A percentile compares a stretch with the other conserved stretches of the same genome.
phyloP scores from a whole-genome alignment of 2,113 vertebrate species.

The Strix aluco region DNA sequence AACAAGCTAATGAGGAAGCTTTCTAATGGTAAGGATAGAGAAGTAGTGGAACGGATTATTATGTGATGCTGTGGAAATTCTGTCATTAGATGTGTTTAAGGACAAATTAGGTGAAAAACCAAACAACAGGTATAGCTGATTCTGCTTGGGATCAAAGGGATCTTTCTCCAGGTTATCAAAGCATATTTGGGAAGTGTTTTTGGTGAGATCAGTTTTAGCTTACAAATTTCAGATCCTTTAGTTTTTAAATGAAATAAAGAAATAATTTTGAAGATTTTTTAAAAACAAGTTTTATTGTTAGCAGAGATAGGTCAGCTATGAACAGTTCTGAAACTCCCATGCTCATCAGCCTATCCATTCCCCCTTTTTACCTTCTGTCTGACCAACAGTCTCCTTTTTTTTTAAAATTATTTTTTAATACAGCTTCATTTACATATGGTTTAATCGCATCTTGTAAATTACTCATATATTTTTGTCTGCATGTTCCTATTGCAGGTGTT shows the following conservation, averaged over 20 bases:
- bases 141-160: not conserved
- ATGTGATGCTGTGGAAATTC: not conserved
- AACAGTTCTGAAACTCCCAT: not conserved
- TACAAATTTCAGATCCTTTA: not conserved
- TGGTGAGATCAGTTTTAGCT: not conserved
- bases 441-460: not conserved
- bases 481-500: constrained; percentile 76
- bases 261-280: not conserved
- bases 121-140: not conserved
- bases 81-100: not conserved
- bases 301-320: not conserved
- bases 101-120: not conserved
- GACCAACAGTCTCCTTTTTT: not conserved
- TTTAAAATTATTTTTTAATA: not conserved
- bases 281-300: not conserved
- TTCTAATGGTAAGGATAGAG: not conserved
- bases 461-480: not conserved
- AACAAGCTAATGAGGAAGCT: not conserved
- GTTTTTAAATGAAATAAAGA: not conserved
- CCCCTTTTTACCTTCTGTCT: not conserved
- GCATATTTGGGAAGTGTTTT: not conserved
- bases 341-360: not conserved
- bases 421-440: not conserved
- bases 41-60: not conserved
- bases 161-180: not conserved